These are phyloP conservation scores for Stichopus chloronotus DNA, from an alignment of 35 echinoderm and acorn worm genomes.

Conservation along the genomic window DNA sequence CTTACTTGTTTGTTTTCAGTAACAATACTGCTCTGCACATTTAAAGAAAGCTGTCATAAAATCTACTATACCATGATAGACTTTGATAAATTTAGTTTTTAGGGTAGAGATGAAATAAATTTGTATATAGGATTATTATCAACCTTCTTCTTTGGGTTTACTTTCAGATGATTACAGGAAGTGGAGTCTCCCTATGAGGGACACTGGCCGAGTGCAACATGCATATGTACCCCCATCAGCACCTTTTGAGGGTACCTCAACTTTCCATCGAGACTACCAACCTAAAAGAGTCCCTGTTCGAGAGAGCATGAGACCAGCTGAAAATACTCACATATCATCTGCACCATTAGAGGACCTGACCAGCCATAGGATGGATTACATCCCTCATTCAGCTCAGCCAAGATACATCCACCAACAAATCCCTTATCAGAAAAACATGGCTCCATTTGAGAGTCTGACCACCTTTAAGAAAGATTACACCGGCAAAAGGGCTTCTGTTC, in stretches of 20 bases:
- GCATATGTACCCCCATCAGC: conserved; percentile 83
- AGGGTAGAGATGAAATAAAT: neutral
- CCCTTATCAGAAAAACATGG: conserved; percentile 75
- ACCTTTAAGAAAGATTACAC: conserved; percentile 87
- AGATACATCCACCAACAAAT: conserved; percentile 67
- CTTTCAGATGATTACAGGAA: conserved; percentile 89
- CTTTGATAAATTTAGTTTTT: neutral
- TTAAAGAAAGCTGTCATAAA: no score
- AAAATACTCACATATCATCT: conserved; percentile 69
- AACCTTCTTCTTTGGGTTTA: neutral
- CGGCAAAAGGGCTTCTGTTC: conserved; percentile 51
- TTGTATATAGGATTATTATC: neutral
- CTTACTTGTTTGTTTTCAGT: no score
- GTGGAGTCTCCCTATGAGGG: conserved; percentile 85
- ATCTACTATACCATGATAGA: neutral
- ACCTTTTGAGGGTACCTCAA: conserved; percentile 91
- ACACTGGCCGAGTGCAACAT: conserved; percentile 61
- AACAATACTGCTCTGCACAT: no score
- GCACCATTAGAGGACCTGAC: conserved; percentile 92
- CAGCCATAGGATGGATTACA: conserved; percentile 79
- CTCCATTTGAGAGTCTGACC: conserved; percentile 83
- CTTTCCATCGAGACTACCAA: conserved; percentile 88
- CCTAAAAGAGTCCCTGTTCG: conserved; percentile 72
- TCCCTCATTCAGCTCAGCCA: conserved; percentile 79
- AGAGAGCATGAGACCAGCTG: conserved; percentile 77